Evolutionary conservation across 1,140 invertebrate species (phyloP).

Genomic region (Leptoteleia sp.): DNA sequence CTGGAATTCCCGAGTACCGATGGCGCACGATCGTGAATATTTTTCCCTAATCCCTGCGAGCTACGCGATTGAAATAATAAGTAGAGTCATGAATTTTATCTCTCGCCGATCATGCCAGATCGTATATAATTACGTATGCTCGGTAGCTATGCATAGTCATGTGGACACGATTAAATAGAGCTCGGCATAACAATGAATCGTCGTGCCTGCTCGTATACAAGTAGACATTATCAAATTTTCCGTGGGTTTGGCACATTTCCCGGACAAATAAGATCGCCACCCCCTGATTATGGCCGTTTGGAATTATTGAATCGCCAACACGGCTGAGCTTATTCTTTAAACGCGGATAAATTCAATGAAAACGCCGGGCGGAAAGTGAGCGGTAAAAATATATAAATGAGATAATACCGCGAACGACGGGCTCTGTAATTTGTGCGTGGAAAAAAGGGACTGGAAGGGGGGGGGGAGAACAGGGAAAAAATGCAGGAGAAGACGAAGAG

Average conservation of each 20-base stretch:
- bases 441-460: conserved; percentile 4
- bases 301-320: conserved; percentile 22
- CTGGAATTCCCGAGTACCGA: background rate
- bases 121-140: conserved; percentile 34
- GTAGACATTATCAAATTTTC: conserved; percentile 35
- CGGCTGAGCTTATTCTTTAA: conserved; percentile 10
- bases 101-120: conserved; percentile 34
- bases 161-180: conserved; percentile 45
- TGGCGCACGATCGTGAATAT: conserved; percentile 19
- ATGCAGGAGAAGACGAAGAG: no score
- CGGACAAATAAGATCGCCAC: conserved; percentile 42
- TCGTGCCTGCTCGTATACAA: conserved; percentile 17
- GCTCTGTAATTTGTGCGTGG: conserved; percentile 11
- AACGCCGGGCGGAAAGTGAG: background rate
- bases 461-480: no score
- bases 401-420: conserved; percentile 9
- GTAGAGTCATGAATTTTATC: conserved; percentile 42
- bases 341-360: conserved; percentile 11
- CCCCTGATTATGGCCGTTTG: conserved; percentile 10
- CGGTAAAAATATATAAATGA: background rate
- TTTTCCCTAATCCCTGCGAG: conserved; percentile 20
- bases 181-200: conserved; percentile 12
- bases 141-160: conserved; percentile 49
- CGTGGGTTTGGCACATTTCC: conserved; percentile 30
- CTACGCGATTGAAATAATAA: conserved; percentile 44